phyloP scores from a whole-genome alignment of 1,140 invertebrate genomes.

The Parasteatoda tepidariorum region DNA sequence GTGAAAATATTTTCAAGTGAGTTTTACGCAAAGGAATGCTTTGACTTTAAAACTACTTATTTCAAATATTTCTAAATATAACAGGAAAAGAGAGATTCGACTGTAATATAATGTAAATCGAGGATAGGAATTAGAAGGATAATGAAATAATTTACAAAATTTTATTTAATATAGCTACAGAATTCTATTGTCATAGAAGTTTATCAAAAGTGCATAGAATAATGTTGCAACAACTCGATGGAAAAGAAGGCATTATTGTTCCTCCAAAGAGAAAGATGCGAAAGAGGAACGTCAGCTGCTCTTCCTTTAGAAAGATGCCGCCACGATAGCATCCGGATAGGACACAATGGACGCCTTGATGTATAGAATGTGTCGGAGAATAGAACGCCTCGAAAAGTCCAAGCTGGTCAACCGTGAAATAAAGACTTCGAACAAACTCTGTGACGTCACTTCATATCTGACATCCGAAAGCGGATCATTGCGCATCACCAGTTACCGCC shows the following conservation, averaged over 20 bases:
- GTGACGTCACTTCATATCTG: slow-evolving; percentile 60
- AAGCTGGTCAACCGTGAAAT: slow-evolving; percentile 58
- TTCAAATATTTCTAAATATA: too few relatives aligned
- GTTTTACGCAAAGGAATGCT: too few relatives aligned
- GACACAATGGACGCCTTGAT: slow-evolving; percentile 46
- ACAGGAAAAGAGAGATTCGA: too few relatives aligned
- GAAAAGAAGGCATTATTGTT: slow-evolving; percentile 27
- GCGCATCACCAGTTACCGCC: slow-evolving; percentile 54
- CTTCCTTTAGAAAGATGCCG: not conserved
- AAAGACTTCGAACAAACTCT: slow-evolving; percentile 55
- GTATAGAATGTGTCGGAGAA: slow-evolving; percentile 59
- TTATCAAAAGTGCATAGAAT: too few relatives aligned
- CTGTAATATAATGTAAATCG: too few relatives aligned
- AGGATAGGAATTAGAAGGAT: too few relatives aligned
- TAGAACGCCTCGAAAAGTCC: slow-evolving; percentile 36
- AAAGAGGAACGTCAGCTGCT: not conserved
- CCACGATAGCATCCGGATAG: slow-evolving; percentile 23
- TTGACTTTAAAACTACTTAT: too few relatives aligned
- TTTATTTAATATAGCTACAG: too few relatives aligned
- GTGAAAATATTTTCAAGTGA: too few relatives aligned
- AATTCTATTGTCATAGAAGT: too few relatives aligned
- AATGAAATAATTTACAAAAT: too few relatives aligned
- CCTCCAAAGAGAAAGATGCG: not conserved
- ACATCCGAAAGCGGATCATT: slow-evolving; percentile 59
- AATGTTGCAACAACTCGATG: too few relatives aligned